Evolutionary conservation across 1,140 invertebrate genomes (phyloP).

Genomic region (Magallana ariakensis): DNA sequence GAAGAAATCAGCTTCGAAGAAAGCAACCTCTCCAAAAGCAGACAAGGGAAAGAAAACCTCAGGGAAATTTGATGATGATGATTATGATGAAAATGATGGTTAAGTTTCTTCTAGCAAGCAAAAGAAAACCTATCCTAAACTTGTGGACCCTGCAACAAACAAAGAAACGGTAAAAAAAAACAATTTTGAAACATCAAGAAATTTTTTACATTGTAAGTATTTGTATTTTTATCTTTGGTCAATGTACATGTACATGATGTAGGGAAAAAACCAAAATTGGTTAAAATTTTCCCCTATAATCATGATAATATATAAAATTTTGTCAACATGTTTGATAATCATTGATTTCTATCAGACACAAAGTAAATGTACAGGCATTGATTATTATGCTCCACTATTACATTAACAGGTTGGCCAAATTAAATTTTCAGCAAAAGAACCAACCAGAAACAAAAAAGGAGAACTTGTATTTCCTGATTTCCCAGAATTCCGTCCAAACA

Average conservation of each 20-base stretch:
- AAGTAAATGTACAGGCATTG: not conserved
- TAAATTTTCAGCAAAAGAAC: conserved; percentile 63
- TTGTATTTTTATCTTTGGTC: not conserved
- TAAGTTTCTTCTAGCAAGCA: not conserved
- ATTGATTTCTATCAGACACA: no score
- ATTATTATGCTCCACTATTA: not conserved
- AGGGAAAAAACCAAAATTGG: not conserved
- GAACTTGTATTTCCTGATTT: conserved; percentile 66
- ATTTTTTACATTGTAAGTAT: not conserved
- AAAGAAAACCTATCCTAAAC: conserved; percentile 47
- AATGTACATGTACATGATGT: not conserved
- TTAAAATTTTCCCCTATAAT: not conserved
- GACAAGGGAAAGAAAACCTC: not conserved
- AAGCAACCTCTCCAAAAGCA: not conserved
- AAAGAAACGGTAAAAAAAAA: conserved; percentile 31
- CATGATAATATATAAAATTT: not conserved
- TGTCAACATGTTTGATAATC: no score
- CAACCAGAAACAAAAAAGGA: conserved; percentile 65
- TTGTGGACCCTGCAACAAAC: conserved; percentile 45
- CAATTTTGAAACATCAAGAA: no score
- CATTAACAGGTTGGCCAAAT: conserved; percentile 41
- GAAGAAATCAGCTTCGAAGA: no score
- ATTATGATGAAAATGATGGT: not conserved
- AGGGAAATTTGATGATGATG: not conserved
- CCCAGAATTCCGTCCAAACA: conserved; percentile 69